Base-by-base conservation (phyloP, 2,888 invertebrate species). In the Nowickia ferox region DNA sequence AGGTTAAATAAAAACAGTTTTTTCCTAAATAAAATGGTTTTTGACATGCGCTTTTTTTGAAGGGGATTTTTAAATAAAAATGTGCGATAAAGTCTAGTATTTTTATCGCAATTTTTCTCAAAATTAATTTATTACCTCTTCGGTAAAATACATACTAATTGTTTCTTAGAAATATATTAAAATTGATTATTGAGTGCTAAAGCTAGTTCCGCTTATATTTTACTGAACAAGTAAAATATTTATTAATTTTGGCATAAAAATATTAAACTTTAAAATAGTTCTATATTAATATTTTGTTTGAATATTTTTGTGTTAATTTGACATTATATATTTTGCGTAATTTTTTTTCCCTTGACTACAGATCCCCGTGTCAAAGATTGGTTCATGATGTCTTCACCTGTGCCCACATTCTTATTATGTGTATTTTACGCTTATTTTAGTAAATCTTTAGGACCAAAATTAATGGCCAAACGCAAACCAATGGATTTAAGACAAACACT, bases 381-480 rank as follows among this genome's bases (percentile, higher is more conserved):
- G 97, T 94, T 96, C 86, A 95, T 98, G 96, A 97, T 98, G 96
- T 95, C 96, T 89, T 97, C 97, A 84, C 98, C 98, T 19, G 94
- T 96, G 91, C 98, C 98, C 65, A 98, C 98, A 87, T 91, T 98
- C 76, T 93, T 95, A 77, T 95, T 97, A 91, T 98, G 98, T 93
- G 90, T 97, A 79, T 94, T 94, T 89, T 98, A 98, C 94, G 97
- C 97, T 87, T 96, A 96, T 92, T 95, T 96, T 91, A 96, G 97
- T 89, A 96, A 95, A 93, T 95, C 95, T 82, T 92, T 97, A 88
- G 98, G 98, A 84, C 98, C 98, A 71, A 94, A 95, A 89, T 92
- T 97, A 79, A 98, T 98, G 98, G 96, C 96, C 89, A 96, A 97
- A 92, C 94, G 97, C 87, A 97, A 97, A 93, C 97, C 98, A 59